phyloP scores from a whole-genome alignment of 1,140 invertebrate genomes.

The Drosophila baimaii region DNA sequence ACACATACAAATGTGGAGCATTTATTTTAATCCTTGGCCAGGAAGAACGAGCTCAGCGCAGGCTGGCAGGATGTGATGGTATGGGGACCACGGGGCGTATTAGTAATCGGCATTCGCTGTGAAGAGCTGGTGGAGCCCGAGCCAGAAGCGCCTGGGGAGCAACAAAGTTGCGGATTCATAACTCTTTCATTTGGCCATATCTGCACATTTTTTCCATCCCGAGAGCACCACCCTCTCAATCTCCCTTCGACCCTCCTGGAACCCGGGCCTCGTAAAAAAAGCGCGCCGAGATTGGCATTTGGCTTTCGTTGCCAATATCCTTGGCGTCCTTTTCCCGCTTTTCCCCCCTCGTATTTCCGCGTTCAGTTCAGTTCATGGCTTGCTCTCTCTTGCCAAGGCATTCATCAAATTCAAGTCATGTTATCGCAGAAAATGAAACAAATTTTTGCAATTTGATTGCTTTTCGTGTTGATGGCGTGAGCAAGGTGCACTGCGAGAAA shows the following conservation, averaged over 20 bases:
- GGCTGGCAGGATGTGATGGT: slow-evolving; percentile 15
- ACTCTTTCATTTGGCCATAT: slow-evolving; percentile 82
- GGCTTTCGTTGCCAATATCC: slow-evolving; percentile 79
- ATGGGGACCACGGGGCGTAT: slow-evolving; percentile 61
- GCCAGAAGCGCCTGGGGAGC: slow-evolving; percentile 60
- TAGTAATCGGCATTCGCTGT: slow-evolving; percentile 73
- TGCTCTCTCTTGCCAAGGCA: slow-evolving; percentile 68
- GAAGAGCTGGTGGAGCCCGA: slow-evolving; percentile 19
- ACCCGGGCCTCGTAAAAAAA: slow-evolving; percentile 65
- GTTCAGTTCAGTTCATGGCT: slow-evolving; percentile 28
- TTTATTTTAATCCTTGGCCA: slow-evolving; percentile 76
- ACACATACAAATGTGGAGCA: slow-evolving; percentile 76
- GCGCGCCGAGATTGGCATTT: slow-evolving; percentile 78
- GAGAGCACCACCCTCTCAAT: not conserved
- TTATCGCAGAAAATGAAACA: slow-evolving; percentile 83
- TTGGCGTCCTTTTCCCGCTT: slow-evolving; percentile 46
- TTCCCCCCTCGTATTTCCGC: slow-evolving; percentile 2
- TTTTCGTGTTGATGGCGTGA: slow-evolving; percentile 77
- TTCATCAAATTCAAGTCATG: slow-evolving; percentile 83
- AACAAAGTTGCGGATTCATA: slow-evolving; percentile 82
- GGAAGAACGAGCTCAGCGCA: slow-evolving; percentile 11
- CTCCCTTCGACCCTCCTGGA: slow-evolving; percentile 2
- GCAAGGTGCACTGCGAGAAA: slow-evolving; percentile 7
- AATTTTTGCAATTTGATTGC: slow-evolving; percentile 83
- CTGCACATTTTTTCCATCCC: slow-evolving; percentile 70